phyloP scores from a whole-genome alignment of 2,888 invertebrate genomes.

The Aproaerema taeniolella region DNA sequence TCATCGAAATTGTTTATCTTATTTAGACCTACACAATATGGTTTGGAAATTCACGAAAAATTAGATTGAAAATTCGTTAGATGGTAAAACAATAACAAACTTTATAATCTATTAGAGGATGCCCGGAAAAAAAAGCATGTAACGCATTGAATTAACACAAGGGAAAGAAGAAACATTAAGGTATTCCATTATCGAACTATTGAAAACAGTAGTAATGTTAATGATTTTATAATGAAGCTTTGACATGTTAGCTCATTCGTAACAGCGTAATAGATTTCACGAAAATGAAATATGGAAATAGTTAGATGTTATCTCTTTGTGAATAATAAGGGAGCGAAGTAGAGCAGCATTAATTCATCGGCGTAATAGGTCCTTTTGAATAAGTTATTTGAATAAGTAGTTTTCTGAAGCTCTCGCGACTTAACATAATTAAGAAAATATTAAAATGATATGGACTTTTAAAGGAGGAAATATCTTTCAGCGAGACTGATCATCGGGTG shows the following conservation, averaged over 20 bases:
- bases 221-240: conserved; percentile 18
- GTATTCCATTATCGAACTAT: not conserved
- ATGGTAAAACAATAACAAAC: too few species aligned
- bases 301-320: conserved; percentile 16
- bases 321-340: conserved; percentile 13
- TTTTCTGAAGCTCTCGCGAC: not conserved
- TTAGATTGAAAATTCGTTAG: too few species aligned
- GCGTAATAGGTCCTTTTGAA: conserved; percentile 12
- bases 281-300: conserved; percentile 14
- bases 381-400: conserved; percentile 12
- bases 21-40: too few species aligned
- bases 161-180: too few species aligned
- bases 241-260: conserved; percentile 15
- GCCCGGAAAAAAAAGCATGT: too few species aligned
- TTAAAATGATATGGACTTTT: not conserved
- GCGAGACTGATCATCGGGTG: too few species aligned
- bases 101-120: too few species aligned
- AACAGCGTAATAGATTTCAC: conserved; percentile 14
- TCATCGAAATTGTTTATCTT: too few species aligned
- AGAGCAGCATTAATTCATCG: conserved; percentile 12
- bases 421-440: not conserved
- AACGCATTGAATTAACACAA: too few species aligned
- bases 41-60: too few species aligned
- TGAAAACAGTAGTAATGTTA: conserved; percentile 4
- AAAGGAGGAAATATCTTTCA: not conserved